These are phyloP conservation scores for Saimiri boliviensis DNA, from an alignment of 2,113 vertebrate species.

Conservation along the genomic window DNA sequence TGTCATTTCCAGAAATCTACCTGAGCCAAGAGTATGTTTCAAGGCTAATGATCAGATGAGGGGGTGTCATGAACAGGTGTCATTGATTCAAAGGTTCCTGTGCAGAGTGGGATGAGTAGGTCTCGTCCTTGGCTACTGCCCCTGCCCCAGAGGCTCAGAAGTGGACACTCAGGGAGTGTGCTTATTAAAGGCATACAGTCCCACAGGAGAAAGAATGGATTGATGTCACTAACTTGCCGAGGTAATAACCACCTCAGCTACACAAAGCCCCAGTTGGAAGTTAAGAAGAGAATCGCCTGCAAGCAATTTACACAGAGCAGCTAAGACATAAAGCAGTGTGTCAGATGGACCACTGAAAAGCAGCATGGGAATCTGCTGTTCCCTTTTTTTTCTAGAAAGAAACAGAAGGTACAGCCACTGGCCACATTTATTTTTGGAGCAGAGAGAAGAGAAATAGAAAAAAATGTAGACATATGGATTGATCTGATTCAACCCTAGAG, in stretches of 20 bases:
- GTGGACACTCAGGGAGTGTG: conserved; percentile 68
- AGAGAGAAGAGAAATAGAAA: conserved; percentile 51
- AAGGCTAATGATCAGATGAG: conserved; percentile 42
- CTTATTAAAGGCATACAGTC: conserved; percentile 74
- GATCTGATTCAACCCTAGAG: conserved; percentile 61
- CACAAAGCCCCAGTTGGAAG: conserved; percentile 72
- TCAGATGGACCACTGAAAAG: conserved; percentile 75
- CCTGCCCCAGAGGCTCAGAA: conserved; percentile 59
- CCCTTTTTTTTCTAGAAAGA: conserved; percentile 69
- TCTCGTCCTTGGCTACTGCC: conserved; percentile 19
- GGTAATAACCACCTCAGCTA: conserved; percentile 78
- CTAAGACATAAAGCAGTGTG: conserved; percentile 70
- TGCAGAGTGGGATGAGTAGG: background rate
- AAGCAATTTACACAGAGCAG: conserved; percentile 77
- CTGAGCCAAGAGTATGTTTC: background rate
- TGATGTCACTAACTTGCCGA: conserved; percentile 79
- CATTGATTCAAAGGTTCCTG: conserved; percentile 52
- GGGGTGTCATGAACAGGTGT: background rate
- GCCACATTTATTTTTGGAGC: conserved; percentile 75
- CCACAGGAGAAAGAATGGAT: conserved; percentile 76
- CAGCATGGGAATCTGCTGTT: conserved; percentile 68
- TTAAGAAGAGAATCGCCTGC: conserved; percentile 78
- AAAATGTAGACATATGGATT: conserved; percentile 75
- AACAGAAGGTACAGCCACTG: conserved; percentile 79
- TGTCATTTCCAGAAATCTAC: conserved; percentile 27